Evolutionary conservation across 2,113 vertebrate species (phyloP).

Genomic region (Lepidothrix coronata): DNA sequence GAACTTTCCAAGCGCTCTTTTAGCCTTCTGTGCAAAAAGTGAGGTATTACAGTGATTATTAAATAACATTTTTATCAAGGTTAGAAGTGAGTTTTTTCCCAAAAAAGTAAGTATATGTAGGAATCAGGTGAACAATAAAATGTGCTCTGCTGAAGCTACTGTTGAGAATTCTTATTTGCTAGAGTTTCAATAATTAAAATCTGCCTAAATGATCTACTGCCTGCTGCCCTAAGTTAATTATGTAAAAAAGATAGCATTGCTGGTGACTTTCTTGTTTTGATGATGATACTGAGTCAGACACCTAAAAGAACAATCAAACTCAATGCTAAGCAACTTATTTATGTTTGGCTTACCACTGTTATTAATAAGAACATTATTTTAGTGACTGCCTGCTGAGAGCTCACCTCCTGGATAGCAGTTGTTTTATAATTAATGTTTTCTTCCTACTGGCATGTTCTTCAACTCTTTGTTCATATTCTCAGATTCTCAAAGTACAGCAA

Average conservation of each 20-base stretch:
- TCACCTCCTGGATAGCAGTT: conserved; percentile 39
- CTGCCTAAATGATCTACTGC: conserved; percentile 47
- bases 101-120: neutral
- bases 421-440: conserved; percentile 43
- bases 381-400: conserved; percentile 20
- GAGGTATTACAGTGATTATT: neutral
- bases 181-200: conserved; percentile 54
- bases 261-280: conserved; percentile 37
- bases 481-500: neutral
- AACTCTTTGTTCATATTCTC: neutral
- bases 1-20: neutral
- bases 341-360: conserved; percentile 50
- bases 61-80: neutral
- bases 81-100: neutral
- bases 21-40: neutral
- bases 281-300: conserved; percentile 46
- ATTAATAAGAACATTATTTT: conserved; percentile 47
- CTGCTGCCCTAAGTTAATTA: conserved; percentile 42
- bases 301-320: conserved; percentile 64
- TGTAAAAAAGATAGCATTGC: conserved; percentile 25
- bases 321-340: conserved; percentile 58
- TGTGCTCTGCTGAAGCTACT: neutral
- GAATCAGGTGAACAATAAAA: neutral
- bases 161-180: conserved; percentile 29
- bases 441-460: conserved; percentile 18